Percentiles rank a stretch among this genome's conserved stretches.
Evolutionary conservation across 2,113 vertebrate species (phyloP).

Genomic region (Castor canadensis): DNA sequence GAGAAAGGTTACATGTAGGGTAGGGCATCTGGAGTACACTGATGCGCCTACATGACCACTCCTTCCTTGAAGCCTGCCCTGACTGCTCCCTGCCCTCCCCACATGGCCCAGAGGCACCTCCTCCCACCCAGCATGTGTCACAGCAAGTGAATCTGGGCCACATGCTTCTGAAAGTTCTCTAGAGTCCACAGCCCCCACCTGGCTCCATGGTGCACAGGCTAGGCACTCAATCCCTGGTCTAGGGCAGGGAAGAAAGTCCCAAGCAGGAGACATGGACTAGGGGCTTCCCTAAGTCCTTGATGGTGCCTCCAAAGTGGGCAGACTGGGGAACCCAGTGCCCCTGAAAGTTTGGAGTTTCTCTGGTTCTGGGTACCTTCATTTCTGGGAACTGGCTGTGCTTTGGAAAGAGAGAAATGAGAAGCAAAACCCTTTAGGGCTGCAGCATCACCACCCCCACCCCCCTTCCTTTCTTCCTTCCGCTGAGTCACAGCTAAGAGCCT

Average conservation of each 20-base stretch:
- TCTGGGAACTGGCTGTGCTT: constrained; percentile 68
- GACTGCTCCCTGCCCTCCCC: no score
- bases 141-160: neutral
- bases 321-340: neutral
- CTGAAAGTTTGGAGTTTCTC: constrained; percentile 21
- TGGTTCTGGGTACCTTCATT: constrained; percentile 62
- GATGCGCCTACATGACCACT: neutral
- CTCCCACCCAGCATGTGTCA: neutral
- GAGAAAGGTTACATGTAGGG: neutral
- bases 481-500: constrained; percentile 69
- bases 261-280: neutral
- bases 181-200: neutral
- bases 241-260: neutral
- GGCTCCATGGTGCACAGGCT: neutral
- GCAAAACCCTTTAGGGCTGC: constrained; percentile 61
- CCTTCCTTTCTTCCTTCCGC: constrained; percentile 67
- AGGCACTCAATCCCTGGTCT: neutral
- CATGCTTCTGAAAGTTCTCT: neutral
- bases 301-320: neutral
- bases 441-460: neutral
- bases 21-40: neutral
- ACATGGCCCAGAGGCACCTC: neutral
- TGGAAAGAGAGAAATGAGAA: constrained; percentile 74
- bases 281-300: neutral
- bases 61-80: neutral